These are phyloP conservation scores for Eupelmus urozonus DNA, from an alignment of 2,888 invertebrate species.

Conservation along the genomic window DNA sequence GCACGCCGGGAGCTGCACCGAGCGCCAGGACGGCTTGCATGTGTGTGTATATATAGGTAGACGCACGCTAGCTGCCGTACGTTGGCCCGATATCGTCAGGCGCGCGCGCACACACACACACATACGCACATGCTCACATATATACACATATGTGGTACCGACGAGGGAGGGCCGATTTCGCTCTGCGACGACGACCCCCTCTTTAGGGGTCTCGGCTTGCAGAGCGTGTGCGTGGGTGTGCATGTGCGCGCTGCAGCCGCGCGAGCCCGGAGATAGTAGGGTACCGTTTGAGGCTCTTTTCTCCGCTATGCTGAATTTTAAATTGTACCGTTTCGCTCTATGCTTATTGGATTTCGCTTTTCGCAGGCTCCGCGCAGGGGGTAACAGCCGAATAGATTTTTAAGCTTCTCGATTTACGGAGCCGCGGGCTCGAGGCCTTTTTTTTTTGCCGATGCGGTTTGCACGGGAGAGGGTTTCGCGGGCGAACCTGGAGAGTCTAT, in stretches of 20 bases:
- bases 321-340: slow-evolving; percentile 24
- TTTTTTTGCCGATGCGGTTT: not conserved
- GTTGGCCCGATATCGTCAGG: slow-evolving; percentile 22
- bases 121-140: not conserved
- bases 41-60: not conserved
- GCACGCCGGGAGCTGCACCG: not conserved
- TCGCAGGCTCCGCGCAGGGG: not conserved
- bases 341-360: slow-evolving; percentile 28
- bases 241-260: not conserved
- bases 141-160: slow-evolving; percentile 5
- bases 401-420: slow-evolving; percentile 23
- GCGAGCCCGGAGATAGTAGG: not conserved
- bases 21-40: not conserved
- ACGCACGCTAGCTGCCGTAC: not conserved
- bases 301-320: slow-evolving; percentile 43
- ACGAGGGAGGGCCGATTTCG: not conserved
- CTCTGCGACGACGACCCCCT: too few species aligned
- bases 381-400: slow-evolving; percentile 17
- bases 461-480: too few species aligned
- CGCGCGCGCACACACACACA: not conserved
- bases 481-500: too few species aligned
- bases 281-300: slow-evolving; percentile 18
- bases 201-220: too few species aligned
- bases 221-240: not conserved
- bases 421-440: not conserved